Evolutionary conservation across 2,888 invertebrate genomes (phyloP), one percentile per base, ranked within the genome.

Genomic region (Criorhina ranunculi): DNA sequence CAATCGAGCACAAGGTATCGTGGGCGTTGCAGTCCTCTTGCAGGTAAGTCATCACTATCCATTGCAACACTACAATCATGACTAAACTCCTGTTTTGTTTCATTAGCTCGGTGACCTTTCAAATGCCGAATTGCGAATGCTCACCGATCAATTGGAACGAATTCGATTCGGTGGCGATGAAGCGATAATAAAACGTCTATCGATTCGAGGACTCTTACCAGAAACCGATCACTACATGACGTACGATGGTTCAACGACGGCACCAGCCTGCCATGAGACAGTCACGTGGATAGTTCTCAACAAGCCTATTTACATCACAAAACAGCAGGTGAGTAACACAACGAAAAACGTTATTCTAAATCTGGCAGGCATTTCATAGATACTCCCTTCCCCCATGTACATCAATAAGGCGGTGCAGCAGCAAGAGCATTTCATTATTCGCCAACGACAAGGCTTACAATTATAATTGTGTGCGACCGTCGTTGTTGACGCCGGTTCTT

Each of bases 261-360:
- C 97, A 92, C 99, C 99, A 2, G 97, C 98, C 86, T 99, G 99
- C 93, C 96, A 98, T 92, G 99, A 99, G 93, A 99, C 99, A 24
- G 98, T 99, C 92, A 98, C 98, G 89, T 99, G 99, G 99, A 94
- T 99, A 92, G 96, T 99, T 90, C 94, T 98, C 92, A 99, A 99
- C 93, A 98, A 98, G 92, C 99, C 99, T 86, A 98, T 99, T 91
- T 98, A 98, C 93, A 98, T 99, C 92, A 98, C 98, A 86, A 97
- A 96, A 93, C 97, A 98, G 94, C 98, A 99, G 96, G 98, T 98
- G 92, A 92, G 91, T 89, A 44, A 31, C 31, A 5, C 35, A 17
- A 44, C 9, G 37, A 24, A 62, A 42, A 37, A 64, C 73, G 19
- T 5, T 8, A 33, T 60, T 49, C 19, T 33, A 35, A 33, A 46